A percentile compares a stretch with the other conserved stretches of the same genome.
These are phyloP conservation scores for Tapirus terrestris DNA, from an alignment of 2,113 vertebrate genomes.

Conservation along the genomic window DNA sequence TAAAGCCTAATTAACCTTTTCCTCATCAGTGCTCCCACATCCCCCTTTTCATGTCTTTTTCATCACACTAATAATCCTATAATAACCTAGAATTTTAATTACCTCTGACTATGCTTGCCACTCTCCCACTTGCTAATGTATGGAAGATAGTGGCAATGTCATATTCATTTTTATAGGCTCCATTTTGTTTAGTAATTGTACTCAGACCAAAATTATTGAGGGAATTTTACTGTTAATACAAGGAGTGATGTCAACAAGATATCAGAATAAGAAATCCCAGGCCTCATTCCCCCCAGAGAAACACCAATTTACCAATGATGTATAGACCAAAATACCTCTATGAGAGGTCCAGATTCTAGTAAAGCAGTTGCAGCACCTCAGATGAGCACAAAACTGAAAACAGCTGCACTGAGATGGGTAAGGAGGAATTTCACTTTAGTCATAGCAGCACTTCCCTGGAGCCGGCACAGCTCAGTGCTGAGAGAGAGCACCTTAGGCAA, in stretches of 20 bases:
- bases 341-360: background rate
- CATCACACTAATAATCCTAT: background rate
- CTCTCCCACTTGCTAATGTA: background rate
- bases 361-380: background rate
- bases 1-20: background rate
- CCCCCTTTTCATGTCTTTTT: background rate
- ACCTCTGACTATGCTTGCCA: background rate
- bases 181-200: background rate
- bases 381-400: background rate
- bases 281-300: background rate
- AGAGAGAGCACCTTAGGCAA: background rate
- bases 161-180: background rate
- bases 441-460: background rate
- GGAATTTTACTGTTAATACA: background rate
- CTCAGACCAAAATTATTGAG: background rate
- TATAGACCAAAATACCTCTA: background rate
- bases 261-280: background rate
- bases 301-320: background rate
- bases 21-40: no score
- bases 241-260: background rate
- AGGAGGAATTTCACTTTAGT: background rate
- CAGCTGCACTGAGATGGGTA: background rate
- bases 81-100: background rate
- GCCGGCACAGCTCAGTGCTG: background rate
- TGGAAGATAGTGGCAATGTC: background rate